Evolutionary conservation across 1,140 invertebrate genomes (phyloP), one percentile per base, ranked within the genome.

Genomic region (Drosophila athabasca): DNA sequence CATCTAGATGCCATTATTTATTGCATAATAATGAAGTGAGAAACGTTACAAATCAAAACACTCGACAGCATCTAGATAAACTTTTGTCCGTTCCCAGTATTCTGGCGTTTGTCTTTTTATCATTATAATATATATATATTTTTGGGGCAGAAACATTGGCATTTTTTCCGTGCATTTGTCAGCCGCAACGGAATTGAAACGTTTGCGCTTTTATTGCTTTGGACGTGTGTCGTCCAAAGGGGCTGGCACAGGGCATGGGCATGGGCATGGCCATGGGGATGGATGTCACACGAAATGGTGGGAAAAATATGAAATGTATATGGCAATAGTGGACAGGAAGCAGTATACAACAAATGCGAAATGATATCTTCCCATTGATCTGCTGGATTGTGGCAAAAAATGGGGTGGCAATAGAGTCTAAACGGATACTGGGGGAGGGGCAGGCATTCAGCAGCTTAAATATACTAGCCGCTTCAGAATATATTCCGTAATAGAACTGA

Each of bases 11-110:
- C 49, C 82, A 84, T 84, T 84, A 87, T 91, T 91, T 91, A 91
- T 91, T 78, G 90, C 85, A 91, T 91, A 91, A 90, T 91, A 91
- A 91, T 91, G 85, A 91, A 91, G 90, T 91, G 90, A 91, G 85
- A 91, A 91, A 91, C 90, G 90, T 91, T 90, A 91, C 90, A 91
- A 91, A 91, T 91, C 90, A 91, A 91, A 91, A 91, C 90, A 91
- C 90, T 90, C 90, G 90, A 90, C 90, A 72, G 75, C 82, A 82
- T 71, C 66, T 49, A 88, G 79, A 85, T 85, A 85, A 87, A 82
- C 51, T 90, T 79, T 67, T 19, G 48, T 65, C 62, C 62, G 43
- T 46, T 62, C 15, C 49, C 49, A 46, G 58, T 73, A 13, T 55
- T 39, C 22, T 24, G 7, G 58, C 0, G 53, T 48, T 74, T 68